A percentile compares a stretch with the other conserved stretches of the same genome.
Evolutionary conservation across 2,888 invertebrate genomes (phyloP).

Genomic region (Mylabris sibirica): DNA sequence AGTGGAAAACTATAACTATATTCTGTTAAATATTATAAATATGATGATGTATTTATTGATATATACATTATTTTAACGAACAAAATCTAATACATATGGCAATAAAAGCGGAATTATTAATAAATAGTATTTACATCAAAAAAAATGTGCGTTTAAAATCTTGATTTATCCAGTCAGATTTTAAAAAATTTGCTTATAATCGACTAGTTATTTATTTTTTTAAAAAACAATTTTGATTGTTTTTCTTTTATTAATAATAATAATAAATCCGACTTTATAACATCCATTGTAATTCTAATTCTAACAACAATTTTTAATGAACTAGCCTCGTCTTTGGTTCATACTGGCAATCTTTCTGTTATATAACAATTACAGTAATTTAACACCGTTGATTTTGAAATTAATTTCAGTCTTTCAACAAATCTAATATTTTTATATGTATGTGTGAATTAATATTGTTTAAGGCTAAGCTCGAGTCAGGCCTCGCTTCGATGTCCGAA

Average conservation of each 20-base stretch:
- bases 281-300: slow-evolving; percentile 17
- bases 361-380: slow-evolving; percentile 16
- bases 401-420: slow-evolving; percentile 35
- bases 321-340: slow-evolving; percentile 55
- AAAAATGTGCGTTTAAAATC: slow-evolving; percentile 29
- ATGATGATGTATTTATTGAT: slow-evolving; percentile 17
- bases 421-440: slow-evolving; percentile 18
- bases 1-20: slow-evolving; percentile 38
- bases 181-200: not conserved
- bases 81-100: slow-evolving; percentile 26
- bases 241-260: not conserved
- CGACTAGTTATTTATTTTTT: not conserved
- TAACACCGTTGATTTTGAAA: slow-evolving; percentile 14
- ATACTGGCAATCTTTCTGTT: slow-evolving; percentile 46
- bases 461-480: too few relatives aligned
- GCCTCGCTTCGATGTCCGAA: too few relatives aligned
- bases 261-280: slow-evolving; percentile 11
- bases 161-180: slow-evolving; percentile 5
- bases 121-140: slow-evolving; percentile 33
- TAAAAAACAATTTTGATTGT: not conserved
- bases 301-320: slow-evolving; percentile 40
- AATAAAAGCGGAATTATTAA: slow-evolving; percentile 30
- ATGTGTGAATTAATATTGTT: not conserved
- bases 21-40: slow-evolving; percentile 30
- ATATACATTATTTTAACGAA: slow-evolving; percentile 5